Conservation (phyloP, 2,888 invertebrate species). For the Papilio gigon region DNA sequence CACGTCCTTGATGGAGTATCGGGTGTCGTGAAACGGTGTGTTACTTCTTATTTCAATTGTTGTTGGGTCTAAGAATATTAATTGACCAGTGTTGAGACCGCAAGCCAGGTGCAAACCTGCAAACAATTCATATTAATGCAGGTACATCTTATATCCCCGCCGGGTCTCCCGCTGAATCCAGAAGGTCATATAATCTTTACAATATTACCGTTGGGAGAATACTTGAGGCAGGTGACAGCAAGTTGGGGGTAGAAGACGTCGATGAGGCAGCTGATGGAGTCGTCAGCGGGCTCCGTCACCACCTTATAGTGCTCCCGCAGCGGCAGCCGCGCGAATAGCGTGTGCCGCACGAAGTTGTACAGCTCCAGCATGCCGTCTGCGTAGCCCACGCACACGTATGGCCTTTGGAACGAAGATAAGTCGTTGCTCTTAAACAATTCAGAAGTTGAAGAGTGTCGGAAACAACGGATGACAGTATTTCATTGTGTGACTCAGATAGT, state of each 20-base stretch:
- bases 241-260: slow-evolving; percentile 60
- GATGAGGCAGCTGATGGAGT: slow-evolving; percentile 62
- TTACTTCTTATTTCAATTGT: slow-evolving; percentile 73
- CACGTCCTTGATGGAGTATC: slow-evolving; percentile 74
- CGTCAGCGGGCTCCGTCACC: slow-evolving; percentile 62
- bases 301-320: slow-evolving; percentile 62
- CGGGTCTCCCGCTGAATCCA: too few relatives aligned
- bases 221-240: slow-evolving; percentile 75
- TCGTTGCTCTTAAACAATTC: background rate
- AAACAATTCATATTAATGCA: slow-evolving; percentile 27
- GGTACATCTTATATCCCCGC: too few relatives aligned
- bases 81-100: slow-evolving; percentile 82
- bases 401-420: slow-evolving; percentile 57
- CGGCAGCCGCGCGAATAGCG: slow-evolving; percentile 56
- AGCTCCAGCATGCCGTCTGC: slow-evolving; percentile 72
- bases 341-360: slow-evolving; percentile 70
- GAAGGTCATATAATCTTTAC: background rate
- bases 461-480: background rate
- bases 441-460: background rate
- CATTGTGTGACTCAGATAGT: background rate
- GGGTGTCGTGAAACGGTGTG: slow-evolving; percentile 75
- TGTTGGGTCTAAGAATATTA: slow-evolving; percentile 84
- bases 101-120: slow-evolving; percentile 82
- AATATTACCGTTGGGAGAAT: slow-evolving; percentile 80
- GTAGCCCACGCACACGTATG: slow-evolving; percentile 75